Base-by-base conservation (phyloP, 1,140 invertebrate species). In the Tetramorium simillimum region DNA sequence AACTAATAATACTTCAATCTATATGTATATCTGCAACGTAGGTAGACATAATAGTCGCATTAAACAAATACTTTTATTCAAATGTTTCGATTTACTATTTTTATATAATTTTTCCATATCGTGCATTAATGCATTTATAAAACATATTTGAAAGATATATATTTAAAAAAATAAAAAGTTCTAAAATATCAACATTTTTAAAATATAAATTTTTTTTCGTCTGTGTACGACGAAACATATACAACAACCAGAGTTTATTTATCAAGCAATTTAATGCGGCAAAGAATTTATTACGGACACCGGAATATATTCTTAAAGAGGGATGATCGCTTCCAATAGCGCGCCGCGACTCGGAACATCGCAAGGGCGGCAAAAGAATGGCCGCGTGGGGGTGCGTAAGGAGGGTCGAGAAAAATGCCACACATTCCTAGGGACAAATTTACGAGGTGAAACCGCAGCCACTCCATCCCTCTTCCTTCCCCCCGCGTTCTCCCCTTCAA, bases 361-460 rank as follows among this genome's bases (percentile, higher is more conserved):
- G 70, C 82, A 28, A 63, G 78, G 40, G 46, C 33, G 60, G 46
- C 24, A 37, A 49, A 53, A 51, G 60, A 70, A 75, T n/a, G 60
- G 33, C 28, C 1, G 60, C 40, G 86, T 12, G 69, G 67, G 53
- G 53, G 24, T 58, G 80, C 40, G 80, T 75, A 84, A 84, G 62
- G 73, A 75, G 40, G 60, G 49, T 58, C 1, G 67, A 72, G 86
- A 90, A 91, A 90, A 91, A 90, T 91, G 49, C 87, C 62, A 14
- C 53, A 56, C 63, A 89, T 91, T 85, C 85, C 80, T 80, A 87
- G 81, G 21, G 78, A 40, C 72, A 91, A 94, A 94, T 94, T 94
- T 93, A 94, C 90, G 93, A 92, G 86, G 88, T 85, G 85, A 89
- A 92, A 94, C 93, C 94, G 89, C 93, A 93, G 65, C 85, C 76